Base-by-base conservation (phyloP, 2,113 vertebrate genomes). In the Tor tambroides region DNA sequence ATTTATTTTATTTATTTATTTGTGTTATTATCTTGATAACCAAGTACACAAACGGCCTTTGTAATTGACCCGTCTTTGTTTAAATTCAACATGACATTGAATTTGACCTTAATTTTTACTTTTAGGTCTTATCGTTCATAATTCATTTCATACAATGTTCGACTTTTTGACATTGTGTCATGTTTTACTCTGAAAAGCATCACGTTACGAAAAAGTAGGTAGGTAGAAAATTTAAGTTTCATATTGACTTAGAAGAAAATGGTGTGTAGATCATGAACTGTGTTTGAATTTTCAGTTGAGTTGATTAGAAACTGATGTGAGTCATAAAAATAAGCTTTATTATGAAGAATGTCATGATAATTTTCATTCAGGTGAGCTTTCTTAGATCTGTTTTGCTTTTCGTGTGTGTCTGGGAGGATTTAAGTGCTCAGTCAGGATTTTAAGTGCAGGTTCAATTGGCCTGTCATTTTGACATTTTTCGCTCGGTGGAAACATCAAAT, bases 401-500 rank as follows among this genome's bases (percentile, higher is more conserved):
- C 23, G 3, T 67, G 38, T 82, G 15, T 46, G 9, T 67, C 43
- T 12, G 6, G 21, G 2, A 28, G 59, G 19, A 56, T 46, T 61
- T 63, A 80, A 61, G 56, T 61, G 78, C 56, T 26, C 23, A 21
- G 32, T 80, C 51, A n/a, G 77, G 76, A 56, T 79, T 61, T 41
- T 82, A 82, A 82, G 80, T 82, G 80, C 80, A 23, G 80, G 38
- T 82, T 30, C 15, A 38, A 67, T 82, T 65, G 80, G 26, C n/a
- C 35, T 69, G 61, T 67, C 32, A 41, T 80, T 26, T 61, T 38
- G 78, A n/a, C 11, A 61, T 82, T 82, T 82, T 43, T 82, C 46
- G 51, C 12, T 49, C 5, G 0, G 75, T 77, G 43, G 41, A 69
- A 69, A 67, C 80, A 82, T 67, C 78, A 67, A 82, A 82, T 67